These are phyloP conservation scores for Saguinus midas DNA, from an alignment of 2,113 vertebrate species.

Conservation along the genomic window DNA sequence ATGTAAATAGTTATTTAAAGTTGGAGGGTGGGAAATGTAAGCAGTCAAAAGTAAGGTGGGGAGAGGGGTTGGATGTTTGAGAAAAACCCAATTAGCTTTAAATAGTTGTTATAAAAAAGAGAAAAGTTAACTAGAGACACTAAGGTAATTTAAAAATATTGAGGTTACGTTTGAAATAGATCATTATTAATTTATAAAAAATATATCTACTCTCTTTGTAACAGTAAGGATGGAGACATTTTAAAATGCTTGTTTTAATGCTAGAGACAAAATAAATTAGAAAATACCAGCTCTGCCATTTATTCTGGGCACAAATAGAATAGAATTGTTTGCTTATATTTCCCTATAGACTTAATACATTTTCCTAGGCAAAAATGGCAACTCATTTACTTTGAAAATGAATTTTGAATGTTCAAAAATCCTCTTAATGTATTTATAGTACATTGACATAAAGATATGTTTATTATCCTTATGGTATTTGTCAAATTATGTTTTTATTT, in stretches of 20 bases:
- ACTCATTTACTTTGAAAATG: slow-evolving; percentile 25
- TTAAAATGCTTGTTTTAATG: not conserved
- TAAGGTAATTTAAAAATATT: not conserved
- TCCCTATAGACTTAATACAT: not conserved
- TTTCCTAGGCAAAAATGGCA: slow-evolving; percentile 34
- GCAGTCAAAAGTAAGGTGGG: not conserved
- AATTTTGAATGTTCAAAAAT: slow-evolving; percentile 31
- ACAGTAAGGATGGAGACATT: not conserved
- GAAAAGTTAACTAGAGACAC: not conserved
- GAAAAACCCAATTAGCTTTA: not conserved
- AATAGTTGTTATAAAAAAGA: not conserved
- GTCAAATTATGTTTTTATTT: slow-evolving; percentile 51
- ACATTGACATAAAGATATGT: slow-evolving; percentile 18
- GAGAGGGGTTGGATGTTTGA: not conserved
- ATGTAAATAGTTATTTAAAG: not conserved
- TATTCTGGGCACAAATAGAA: not conserved
- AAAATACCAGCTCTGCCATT: not conserved
- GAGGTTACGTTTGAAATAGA: not conserved
- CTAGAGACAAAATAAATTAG: slow-evolving; percentile 25
- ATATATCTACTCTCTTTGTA: not conserved
- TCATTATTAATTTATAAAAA: slow-evolving; percentile 42
- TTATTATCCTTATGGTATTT: not conserved
- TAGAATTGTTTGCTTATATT: not conserved
- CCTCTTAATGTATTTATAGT: slow-evolving; percentile 14
- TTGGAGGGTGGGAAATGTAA: not conserved